Evolutionary conservation across 2,113 vertebrate genomes (phyloP).

Genomic region (Pelecanoides urinatrix): DNA sequence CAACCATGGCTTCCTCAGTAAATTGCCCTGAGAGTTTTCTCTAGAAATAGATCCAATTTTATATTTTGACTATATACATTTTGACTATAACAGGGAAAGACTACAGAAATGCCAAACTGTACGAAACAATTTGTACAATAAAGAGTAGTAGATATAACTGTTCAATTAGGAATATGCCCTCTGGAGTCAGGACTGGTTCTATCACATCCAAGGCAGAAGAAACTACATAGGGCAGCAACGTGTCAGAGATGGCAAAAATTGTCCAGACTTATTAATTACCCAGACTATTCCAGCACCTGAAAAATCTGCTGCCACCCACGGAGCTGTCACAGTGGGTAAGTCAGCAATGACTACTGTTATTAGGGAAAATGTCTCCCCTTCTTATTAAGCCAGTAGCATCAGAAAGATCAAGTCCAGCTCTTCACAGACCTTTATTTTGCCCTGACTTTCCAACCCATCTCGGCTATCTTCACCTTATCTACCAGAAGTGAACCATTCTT

Average conservation of each 20-base stretch:
- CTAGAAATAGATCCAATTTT: background rate
- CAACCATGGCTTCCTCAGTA: conserved; percentile 5
- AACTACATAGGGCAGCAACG: rapidly evolving
- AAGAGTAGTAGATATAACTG: background rate
- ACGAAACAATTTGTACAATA: background rate
- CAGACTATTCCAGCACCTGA: background rate
- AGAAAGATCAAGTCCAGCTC: background rate
- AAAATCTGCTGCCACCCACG: background rate
- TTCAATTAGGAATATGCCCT: background rate
- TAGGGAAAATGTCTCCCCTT: background rate
- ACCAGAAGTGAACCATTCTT: background rate
- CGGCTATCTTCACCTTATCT: background rate
- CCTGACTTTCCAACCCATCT: background rate
- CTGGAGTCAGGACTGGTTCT: background rate
- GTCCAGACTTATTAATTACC: background rate
- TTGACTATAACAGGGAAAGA: background rate
- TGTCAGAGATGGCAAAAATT: background rate
- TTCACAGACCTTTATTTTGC: background rate
- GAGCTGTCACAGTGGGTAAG: background rate
- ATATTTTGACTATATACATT: background rate
- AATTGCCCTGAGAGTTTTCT: background rate
- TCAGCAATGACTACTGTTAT: background rate
- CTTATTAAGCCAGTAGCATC: background rate
- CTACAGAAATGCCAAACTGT: background rate
- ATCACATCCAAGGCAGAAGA: background rate